Percentiles rank a stretch among this genome's conserved stretches.
Conservation (phyloP, 1,140 invertebrate genomes). For the Proctacanthus coquilletti region DNA sequence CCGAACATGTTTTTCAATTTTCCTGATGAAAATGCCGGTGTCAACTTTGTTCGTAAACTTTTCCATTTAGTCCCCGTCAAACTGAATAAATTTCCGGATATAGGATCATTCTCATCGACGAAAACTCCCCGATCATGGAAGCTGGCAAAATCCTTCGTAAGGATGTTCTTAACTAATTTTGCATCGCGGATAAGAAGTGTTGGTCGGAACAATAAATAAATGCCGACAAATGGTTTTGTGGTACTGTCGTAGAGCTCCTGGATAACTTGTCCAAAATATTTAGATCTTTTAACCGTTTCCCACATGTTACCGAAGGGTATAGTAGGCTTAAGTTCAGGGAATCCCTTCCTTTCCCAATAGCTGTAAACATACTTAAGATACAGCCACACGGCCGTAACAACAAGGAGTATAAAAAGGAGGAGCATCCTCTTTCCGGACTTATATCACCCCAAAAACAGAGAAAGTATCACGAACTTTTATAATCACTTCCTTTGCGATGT, state of each 20-base stretch:
- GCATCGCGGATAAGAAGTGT: slow-evolving; percentile 32
- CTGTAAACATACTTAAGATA: slow-evolving; percentile 13
- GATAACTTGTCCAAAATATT: slow-evolving; percentile 13
- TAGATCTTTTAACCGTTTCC: slow-evolving; percentile 8
- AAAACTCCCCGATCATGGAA: slow-evolving; percentile 30
- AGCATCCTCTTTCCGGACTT: no score
- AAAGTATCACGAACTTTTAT: no score
- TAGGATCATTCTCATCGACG: slow-evolving; percentile 23
- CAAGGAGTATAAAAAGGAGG: no score
- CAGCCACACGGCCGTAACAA: no score
- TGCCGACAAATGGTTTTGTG: slow-evolving; percentile 14
- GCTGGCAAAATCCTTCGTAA: slow-evolving; percentile 29
- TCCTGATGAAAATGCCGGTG: slow-evolving; percentile 38
- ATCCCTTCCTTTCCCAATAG: slow-evolving; percentile 16
- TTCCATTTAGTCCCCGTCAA: slow-evolving; percentile 34
- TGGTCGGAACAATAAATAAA: slow-evolving; percentile 21
- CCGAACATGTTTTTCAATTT: slow-evolving; percentile 40
- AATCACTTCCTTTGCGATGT: no score
- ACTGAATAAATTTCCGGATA: slow-evolving; percentile 30
- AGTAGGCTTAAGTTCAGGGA: slow-evolving; percentile 12
- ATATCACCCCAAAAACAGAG: no score
- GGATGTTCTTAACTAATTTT: slow-evolving; percentile 26
- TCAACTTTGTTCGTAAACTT: slow-evolving; percentile 33
- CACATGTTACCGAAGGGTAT: slow-evolving; percentile 18
- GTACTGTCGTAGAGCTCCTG: slow-evolving; percentile 15